Percentiles rank a stretch among this genome's conserved stretches.
phyloP scores from a whole-genome alignment of 2,113 vertebrate species.

The Plecturocebus donacophilus region DNA sequence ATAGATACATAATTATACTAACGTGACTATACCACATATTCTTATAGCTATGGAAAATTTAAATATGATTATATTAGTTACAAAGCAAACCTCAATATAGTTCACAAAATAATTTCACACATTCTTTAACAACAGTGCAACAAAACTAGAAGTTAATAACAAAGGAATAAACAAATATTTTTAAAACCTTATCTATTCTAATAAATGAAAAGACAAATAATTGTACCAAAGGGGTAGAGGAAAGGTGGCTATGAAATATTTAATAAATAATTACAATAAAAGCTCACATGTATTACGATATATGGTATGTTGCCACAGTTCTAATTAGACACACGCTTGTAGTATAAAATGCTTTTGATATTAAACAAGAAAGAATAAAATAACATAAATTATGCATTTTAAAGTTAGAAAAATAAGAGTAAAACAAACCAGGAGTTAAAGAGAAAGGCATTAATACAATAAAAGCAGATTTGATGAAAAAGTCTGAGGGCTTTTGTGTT shows the following conservation, averaged over 20 bases:
- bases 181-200: not conserved
- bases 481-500: not conserved
- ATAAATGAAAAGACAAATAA: constrained; percentile 7
- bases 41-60: not conserved
- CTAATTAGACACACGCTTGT: not conserved
- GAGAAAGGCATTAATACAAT: not conserved
- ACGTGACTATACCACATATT: not conserved
- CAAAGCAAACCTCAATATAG: not conserved
- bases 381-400: not conserved
- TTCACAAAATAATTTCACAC: not conserved
- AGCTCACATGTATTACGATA: not conserved
- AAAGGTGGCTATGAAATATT: not conserved
- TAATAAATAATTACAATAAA: not conserved
- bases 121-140: not conserved
- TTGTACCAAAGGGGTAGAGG: not conserved
- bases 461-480: not conserved
- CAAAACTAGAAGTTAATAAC: not conserved
- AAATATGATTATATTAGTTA: not conserved
- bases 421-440: not conserved
- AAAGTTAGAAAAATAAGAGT: not conserved
- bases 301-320: not conserved
- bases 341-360: not conserved
- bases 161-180: not conserved
- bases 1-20: not conserved
- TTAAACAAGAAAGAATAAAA: not conserved